Evolutionary conservation across 2,888 invertebrate genomes (phyloP).

Genomic region (Hermodice carunculata): DNA sequence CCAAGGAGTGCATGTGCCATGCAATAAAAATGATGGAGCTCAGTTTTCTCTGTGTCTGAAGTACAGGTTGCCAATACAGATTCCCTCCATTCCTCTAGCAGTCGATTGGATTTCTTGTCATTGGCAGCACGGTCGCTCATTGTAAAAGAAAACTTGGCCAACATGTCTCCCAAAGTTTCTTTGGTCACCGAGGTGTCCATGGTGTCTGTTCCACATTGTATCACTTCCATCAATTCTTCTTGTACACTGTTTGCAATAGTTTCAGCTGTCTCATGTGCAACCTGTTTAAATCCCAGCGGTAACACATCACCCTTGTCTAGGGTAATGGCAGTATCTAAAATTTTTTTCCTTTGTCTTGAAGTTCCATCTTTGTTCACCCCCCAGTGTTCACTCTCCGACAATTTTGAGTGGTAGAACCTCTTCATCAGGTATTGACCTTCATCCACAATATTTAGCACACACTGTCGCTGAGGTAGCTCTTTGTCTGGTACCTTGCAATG

Average conservation of each 20-base stretch:
- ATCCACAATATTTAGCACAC: constrained; percentile 1
- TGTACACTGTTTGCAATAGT: constrained; percentile 1
- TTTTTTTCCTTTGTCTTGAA: neutral
- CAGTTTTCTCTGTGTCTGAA: neutral
- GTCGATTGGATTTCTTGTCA: constrained; percentile 1
- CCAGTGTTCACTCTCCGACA: neutral
- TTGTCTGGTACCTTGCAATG: neutral
- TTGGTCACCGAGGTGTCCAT: no score
- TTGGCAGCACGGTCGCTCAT: constrained; percentile 12
- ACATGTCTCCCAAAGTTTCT: neutral
- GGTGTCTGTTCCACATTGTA: no score
- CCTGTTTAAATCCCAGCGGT: neutral
- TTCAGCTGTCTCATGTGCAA: constrained; percentile 2
- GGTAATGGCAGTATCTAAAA: neutral
- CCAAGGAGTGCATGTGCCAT: constrained; percentile 4
- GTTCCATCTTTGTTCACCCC: neutral
- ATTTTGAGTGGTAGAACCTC: neutral
- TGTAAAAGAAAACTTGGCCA: neutral
- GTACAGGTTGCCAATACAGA: neutral
- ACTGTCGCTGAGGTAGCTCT: neutral
- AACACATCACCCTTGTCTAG: neutral
- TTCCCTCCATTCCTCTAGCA: neutral
- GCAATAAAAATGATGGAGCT: constrained; percentile 3
- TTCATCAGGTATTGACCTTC: constrained; percentile 6
- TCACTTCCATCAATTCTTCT: constrained; percentile 3